phyloP scores from a whole-genome alignment of 2,888 invertebrate species.

The Synergus gifuensis region DNA sequence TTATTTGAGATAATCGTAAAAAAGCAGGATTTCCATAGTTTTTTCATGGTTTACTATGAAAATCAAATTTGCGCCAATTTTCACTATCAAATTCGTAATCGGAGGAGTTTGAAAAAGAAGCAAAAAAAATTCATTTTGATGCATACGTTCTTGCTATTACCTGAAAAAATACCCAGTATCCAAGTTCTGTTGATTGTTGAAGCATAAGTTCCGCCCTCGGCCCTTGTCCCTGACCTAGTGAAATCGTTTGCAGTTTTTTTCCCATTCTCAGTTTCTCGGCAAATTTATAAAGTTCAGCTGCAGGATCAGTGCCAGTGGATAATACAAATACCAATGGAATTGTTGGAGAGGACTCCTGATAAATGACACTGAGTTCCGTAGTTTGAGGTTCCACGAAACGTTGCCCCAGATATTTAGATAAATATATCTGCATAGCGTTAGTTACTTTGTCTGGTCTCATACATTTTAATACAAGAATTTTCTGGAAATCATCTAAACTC shows the following conservation, averaged over 20 bases:
- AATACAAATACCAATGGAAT: constrained; percentile 93
- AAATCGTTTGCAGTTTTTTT: constrained; percentile 89
- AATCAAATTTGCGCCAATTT: too few relatives aligned
- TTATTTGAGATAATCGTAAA: too few relatives aligned
- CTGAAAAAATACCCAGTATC: constrained; percentile 94
- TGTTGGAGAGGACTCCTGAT: constrained; percentile 87
- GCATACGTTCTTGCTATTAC: constrained; percentile 69
- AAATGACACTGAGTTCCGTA: constrained; percentile 89
- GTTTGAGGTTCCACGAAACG: constrained; percentile 93
- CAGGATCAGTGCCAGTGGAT: constrained; percentile 94
- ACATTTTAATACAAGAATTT: constrained; percentile 87
- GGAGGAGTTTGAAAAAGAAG: too few relatives aligned
- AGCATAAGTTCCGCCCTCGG: constrained; percentile 90
- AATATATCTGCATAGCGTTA: constrained; percentile 88
- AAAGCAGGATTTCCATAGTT: too few relatives aligned
- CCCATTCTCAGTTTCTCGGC: constrained; percentile 89
- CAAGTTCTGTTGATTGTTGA: constrained; percentile 85
- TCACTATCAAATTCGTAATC: too few relatives aligned
- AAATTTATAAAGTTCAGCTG: constrained; percentile 88
- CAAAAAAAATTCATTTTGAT: too few relatives aligned
- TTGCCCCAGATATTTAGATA: constrained; percentile 84
- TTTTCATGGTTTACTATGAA: too few relatives aligned
- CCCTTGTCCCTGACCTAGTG: constrained; percentile 94
- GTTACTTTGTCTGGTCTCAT: constrained; percentile 91
- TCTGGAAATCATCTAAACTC: constrained; percentile 85